phyloP scores from a whole-genome alignment of 2,113 vertebrate genomes.

The Oplegnathus fasciatus region DNA sequence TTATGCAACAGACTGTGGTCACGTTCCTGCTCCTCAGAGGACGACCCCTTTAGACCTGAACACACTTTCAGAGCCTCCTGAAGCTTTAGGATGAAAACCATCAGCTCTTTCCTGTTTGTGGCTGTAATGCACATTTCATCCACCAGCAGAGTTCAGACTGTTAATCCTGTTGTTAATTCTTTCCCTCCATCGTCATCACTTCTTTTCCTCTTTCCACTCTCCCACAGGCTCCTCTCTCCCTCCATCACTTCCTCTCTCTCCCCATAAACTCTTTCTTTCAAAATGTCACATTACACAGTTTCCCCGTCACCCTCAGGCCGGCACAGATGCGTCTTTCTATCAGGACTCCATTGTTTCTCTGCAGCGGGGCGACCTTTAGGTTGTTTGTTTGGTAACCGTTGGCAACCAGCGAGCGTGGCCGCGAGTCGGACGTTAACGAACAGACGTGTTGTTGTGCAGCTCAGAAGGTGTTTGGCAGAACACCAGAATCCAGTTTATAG shows the following conservation, averaged over 20 bases:
- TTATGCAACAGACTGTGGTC: no score
- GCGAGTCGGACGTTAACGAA: not conserved
- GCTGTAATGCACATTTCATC: no score
- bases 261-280: constrained; percentile 5
- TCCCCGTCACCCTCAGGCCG: not conserved
- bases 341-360: constrained; percentile 52
- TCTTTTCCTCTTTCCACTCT: not conserved
- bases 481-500: not conserved
- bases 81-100: no score
- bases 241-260: constrained; percentile 2
- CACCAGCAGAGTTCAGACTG: no score
- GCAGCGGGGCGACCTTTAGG: not conserved
- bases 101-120: no score
- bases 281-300: constrained; percentile 53
- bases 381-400: constrained; percentile 63
- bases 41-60: no score
- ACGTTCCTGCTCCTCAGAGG: no score
- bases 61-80: no score
- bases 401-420: constrained; percentile 11
- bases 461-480: constrained; percentile 16
- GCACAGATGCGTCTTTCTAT: not conserved
- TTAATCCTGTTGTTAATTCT: constrained; percentile 2
- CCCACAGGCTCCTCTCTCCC: not conserved
- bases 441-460: constrained; percentile 34
- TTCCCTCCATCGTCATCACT: constrained; percentile 30